These are phyloP conservation scores for Platorchestia sp. DNA, from an alignment of 1,140 invertebrate genomes.

Conservation along the genomic window DNA sequence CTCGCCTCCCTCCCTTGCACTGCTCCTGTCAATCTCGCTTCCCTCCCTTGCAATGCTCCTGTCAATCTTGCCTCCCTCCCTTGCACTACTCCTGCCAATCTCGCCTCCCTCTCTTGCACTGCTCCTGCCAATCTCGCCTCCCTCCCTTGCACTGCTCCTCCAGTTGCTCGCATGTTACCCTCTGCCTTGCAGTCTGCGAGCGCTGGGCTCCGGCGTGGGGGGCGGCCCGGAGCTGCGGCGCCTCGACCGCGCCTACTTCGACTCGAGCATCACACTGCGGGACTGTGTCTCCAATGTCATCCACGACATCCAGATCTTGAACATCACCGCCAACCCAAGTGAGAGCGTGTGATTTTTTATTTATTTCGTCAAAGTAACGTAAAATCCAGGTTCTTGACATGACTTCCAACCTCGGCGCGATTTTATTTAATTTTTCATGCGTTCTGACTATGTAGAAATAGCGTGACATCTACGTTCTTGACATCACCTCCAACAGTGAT, in stretches of 20 bases:
- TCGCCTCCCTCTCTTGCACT: not conserved
- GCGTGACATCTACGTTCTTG: too few species aligned
- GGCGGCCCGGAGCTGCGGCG: not conserved
- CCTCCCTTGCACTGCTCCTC: not conserved
- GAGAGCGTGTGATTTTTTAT: too few species aligned
- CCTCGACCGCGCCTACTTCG: constrained; percentile 51
- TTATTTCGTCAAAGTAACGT: too few species aligned
- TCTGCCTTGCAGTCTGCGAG: not conserved
- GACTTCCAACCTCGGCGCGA: too few species aligned
- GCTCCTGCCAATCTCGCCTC: not conserved
- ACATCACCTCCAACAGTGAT: too few species aligned
- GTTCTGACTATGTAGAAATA: too few species aligned
- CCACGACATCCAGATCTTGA: constrained; percentile 34
- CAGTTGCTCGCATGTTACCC: not conserved
- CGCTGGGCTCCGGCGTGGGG: not conserved
- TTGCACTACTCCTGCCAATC: not conserved
- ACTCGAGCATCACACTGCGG: not conserved
- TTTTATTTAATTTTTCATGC: too few species aligned
- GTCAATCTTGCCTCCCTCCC: not conserved
- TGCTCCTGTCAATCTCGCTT: too few species aligned
- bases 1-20: too few species aligned
- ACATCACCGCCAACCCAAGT: not conserved
- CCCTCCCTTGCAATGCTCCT: too few species aligned
- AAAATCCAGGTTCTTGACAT: too few species aligned
- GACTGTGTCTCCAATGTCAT: constrained; percentile 50